Percentiles rank a stretch among this genome's conserved stretches.
These are phyloP conservation scores for Sinella curviseta DNA, from an alignment of 1,140 invertebrate genomes.

Conservation along the genomic window DNA sequence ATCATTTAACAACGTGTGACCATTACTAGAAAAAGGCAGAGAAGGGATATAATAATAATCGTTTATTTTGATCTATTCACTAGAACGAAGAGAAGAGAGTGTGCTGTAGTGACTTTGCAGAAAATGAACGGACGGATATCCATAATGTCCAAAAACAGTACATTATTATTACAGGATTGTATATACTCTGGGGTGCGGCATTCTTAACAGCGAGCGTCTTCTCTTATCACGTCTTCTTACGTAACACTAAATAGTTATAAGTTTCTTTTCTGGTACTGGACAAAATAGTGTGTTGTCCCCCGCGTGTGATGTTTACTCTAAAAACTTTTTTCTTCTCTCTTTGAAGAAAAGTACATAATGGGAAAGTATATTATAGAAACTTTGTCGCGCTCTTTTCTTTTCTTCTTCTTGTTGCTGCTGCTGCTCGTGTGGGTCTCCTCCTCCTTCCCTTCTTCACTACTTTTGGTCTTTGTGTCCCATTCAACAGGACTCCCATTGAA, in stretches of 20 bases:
- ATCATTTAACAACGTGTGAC: slow-evolving; percentile 18
- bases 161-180: neutral
- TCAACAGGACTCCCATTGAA: neutral
- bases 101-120: neutral
- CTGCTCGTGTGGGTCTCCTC: neutral
- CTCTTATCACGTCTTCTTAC: no score
- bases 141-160: neutral
- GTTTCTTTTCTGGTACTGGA: neutral
- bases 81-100: no score
- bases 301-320: neutral
- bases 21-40: neutral
- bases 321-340: neutral
- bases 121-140: neutral
- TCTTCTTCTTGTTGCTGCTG: neutral
- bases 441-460: neutral
- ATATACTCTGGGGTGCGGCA: neutral
- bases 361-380: neutral
- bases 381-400: neutral
- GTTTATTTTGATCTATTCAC: neutral
- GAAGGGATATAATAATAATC: neutral
- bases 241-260: no score
- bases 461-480: neutral
- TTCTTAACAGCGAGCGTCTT: no score
- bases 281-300: neutral
- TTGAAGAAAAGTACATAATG: neutral